Evolutionary conservation across 2,797 vertebrate genomes (phyloP).

Genomic region (Liasis olivaceus): DNA sequence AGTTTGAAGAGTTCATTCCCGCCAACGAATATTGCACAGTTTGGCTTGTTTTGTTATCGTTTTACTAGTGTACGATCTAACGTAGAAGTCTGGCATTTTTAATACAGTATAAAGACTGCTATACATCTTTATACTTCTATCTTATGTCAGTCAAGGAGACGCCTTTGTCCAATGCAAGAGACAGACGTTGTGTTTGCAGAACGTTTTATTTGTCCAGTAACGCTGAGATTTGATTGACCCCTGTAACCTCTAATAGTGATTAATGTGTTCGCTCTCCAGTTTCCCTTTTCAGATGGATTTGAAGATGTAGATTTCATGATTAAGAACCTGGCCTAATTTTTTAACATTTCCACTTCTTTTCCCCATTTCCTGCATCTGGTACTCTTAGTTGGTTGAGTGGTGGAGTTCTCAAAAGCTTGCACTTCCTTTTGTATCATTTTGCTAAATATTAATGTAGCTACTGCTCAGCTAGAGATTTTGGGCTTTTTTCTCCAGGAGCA

Average conservation of each 20-base stretch:
- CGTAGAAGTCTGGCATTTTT: neutral
- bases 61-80: neutral
- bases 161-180: neutral
- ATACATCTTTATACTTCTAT: neutral
- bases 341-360: neutral
- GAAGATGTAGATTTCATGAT: neutral
- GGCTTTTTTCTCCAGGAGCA: neutral
- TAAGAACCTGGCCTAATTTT: neutral
- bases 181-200: neutral
- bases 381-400: neutral
- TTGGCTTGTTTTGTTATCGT: neutral
- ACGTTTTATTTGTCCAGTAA: neutral
- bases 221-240: neutral
- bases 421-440: neutral
- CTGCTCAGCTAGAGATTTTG: neutral
- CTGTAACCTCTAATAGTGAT: neutral
- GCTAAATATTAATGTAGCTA: neutral
- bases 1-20: neutral
- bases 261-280: neutral
- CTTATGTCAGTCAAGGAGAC: neutral
- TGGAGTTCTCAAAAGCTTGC: neutral
- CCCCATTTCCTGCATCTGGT: neutral
- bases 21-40: neutral
- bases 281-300: neutral
- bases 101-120: neutral